phyloP scores from a whole-genome alignment of 1,140 invertebrate genomes.

The Ceratina australensis region DNA sequence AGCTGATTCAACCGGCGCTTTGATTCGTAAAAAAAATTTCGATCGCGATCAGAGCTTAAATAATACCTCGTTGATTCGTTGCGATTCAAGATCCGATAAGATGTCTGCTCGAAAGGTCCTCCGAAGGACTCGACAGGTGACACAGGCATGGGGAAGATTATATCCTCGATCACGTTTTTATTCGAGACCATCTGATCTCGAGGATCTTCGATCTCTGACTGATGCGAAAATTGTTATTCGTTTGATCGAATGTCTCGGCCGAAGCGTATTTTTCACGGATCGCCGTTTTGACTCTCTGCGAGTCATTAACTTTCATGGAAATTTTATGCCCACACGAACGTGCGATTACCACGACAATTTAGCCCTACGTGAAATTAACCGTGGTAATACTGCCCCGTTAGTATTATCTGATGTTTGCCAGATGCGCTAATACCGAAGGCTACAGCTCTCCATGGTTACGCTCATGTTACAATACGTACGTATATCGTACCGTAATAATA shows the following conservation, averaged over 20 bases:
- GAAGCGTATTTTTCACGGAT: background rate
- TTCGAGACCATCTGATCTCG: background rate
- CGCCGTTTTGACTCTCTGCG: background rate
- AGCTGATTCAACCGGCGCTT: background rate
- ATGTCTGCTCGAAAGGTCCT: background rate
- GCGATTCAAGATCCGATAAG: constrained; percentile 24
- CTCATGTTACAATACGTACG: background rate
- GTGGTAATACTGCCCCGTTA: background rate
- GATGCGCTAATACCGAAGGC: constrained; percentile 9
- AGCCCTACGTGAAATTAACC: constrained; percentile 13
- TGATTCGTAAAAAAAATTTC: background rate
- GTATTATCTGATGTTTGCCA: constrained; percentile 26
- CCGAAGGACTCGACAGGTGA: constrained; percentile 11
- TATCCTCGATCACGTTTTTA: background rate
- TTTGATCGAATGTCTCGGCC: background rate
- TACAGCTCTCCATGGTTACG: no score
- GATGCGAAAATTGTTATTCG: background rate
- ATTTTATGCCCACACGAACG: constrained; percentile 3
- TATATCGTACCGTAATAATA: background rate
- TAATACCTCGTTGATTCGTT: constrained; percentile 30
- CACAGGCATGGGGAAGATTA: constrained; percentile 4
- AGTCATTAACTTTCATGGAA: background rate
- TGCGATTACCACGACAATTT: constrained; percentile 13
- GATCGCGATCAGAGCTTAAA: background rate
- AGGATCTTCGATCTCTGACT: background rate